phyloP scores from a whole-genome alignment of 2,797 vertebrate genomes.

The Xiphorhynchus erythropygius region DNA sequence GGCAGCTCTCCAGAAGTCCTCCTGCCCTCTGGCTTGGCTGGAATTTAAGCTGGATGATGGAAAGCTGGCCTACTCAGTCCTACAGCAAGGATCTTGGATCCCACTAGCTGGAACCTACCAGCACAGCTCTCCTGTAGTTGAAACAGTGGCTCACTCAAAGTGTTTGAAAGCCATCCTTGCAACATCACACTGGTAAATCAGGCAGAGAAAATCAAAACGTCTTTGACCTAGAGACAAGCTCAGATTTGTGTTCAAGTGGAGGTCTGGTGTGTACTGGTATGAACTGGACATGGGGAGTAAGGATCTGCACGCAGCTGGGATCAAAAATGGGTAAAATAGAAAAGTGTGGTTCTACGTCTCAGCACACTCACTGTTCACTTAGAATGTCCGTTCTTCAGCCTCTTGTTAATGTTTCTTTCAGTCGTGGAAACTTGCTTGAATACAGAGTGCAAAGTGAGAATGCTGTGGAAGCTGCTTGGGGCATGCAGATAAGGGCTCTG shows the following conservation, averaged over 20 bases:
- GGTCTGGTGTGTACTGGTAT: no score
- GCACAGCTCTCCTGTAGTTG: background rate
- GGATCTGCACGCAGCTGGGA: background rate
- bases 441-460: background rate
- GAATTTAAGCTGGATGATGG: background rate
- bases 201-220: background rate
- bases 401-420: background rate
- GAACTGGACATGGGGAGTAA: background rate
- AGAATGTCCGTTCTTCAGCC: background rate
- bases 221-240: background rate
- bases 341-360: background rate
- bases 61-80: background rate
- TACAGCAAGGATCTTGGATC: background rate
- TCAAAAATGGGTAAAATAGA: background rate
- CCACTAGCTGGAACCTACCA: background rate
- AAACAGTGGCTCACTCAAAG: background rate
- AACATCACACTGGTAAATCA: background rate
- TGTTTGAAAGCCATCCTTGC: background rate
- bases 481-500: background rate
- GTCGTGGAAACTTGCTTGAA: background rate
- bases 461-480: background rate
- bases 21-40: background rate
- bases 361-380: background rate
- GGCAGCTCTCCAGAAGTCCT: background rate
- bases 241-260: background rate